Base-by-base conservation (phyloP, 1,140 invertebrate genomes). In the Drosophila sproati region DNA sequence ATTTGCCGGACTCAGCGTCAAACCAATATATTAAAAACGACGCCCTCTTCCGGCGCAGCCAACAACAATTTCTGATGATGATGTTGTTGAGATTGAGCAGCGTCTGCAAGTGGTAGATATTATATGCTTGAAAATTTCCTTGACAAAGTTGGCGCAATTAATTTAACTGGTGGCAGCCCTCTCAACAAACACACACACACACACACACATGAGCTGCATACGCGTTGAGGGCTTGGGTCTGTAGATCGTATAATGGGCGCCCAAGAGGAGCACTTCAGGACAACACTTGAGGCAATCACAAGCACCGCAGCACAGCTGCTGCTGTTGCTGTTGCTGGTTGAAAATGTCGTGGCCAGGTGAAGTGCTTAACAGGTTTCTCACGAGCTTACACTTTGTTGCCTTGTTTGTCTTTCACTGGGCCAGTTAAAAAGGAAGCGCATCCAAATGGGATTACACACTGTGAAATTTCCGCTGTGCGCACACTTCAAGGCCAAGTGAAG, bases 1-100 rank as follows among this genome's bases (percentile, higher is more conserved):
- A 88, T 89, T 77, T 78, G 77, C 77, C 77, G 80, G 78, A 86
- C 76, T 62, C 63, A 55, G 73, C 48, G 45, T 52, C 48, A 54
- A 69, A 71, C 7, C 57, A 48, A 66, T 60, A 50, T 60, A 29
- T 41, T 45, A 51, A 31, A 3, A 45, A 28, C 43, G 10, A 39
- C 28, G 47, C 35, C 20, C 28, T 3, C 3, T 28, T 10, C 28
- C n/a, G 55, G 39, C 50, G 28, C 50, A 55, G 48, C 28, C 29
- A 45, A 6, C n/a, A n/a, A 32, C 29, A 29, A 51, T 37, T 41
- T 57, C 7, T 59, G 37, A 6, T 52, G 56, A 10, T 52, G 35
- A 39, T 39, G 55, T 4, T 28, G 50, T 10, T 12, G 43, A 8
- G 3, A 59, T 68, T 69, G 35, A 37, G 39, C 48, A 37, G 83